Percentiles rank a stretch among this genome's conserved stretches.
Evolutionary conservation across 2,888 invertebrate species (phyloP).

Genomic region (Agrotis ipsilon): DNA sequence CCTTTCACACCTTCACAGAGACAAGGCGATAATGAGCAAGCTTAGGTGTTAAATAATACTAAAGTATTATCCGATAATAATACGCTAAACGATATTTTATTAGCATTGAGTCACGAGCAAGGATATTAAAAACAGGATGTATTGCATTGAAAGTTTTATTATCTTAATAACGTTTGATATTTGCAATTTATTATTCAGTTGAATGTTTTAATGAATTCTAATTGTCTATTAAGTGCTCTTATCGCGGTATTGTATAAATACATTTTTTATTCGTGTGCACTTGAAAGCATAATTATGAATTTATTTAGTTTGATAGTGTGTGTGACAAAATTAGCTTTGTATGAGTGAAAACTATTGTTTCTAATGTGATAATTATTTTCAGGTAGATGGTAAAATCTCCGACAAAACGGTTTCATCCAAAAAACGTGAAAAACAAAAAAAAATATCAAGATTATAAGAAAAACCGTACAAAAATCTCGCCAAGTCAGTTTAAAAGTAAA

Average conservation of each 20-base stretch:
- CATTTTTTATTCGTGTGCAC: background rate
- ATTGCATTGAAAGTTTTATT: conserved; percentile 9
- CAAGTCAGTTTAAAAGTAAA: background rate
- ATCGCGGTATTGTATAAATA: background rate
- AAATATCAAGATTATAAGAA: background rate
- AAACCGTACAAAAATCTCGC: background rate
- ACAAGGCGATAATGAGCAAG: conserved; percentile 48
- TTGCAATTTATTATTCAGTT: conserved; percentile 20
- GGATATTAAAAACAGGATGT: conserved; percentile 54
- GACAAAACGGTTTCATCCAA: background rate
- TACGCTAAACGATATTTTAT: conserved; percentile 54
- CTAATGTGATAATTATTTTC: background rate
- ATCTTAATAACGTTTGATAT: conserved; percentile 6
- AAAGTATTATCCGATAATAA: conserved; percentile 47
- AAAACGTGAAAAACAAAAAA: background rate
- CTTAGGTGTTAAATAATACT: conserved; percentile 54
- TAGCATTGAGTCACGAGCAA: conserved; percentile 40
- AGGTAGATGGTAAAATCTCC: background rate
- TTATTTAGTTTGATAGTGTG: background rate
- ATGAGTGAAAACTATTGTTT: background rate
- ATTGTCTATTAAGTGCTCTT: background rate
- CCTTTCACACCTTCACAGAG: conserved; percentile 51
- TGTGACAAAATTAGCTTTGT: background rate
- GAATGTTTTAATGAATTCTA: conserved; percentile 16
- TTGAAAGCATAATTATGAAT: background rate